phyloP scores from a whole-genome alignment of 1,140 invertebrate genomes.

The Zelostemma sp. region DNA sequence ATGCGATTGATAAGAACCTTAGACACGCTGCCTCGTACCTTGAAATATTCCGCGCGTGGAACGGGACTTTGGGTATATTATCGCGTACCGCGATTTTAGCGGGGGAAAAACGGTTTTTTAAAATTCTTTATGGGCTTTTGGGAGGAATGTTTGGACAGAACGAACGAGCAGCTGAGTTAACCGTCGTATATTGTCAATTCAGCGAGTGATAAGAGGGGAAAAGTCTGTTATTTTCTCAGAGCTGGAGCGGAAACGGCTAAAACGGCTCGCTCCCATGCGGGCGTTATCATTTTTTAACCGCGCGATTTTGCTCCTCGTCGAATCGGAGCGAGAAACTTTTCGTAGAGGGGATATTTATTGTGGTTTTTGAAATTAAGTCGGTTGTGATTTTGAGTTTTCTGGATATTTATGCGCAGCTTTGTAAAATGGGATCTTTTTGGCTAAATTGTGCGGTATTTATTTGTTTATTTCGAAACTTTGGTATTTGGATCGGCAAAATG shows the following conservation, averaged over 20 bases:
- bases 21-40: conserved; percentile 20
- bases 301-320: no score
- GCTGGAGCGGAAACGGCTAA: conserved; percentile 54
- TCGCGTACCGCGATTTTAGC: neutral
- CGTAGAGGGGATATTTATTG: no score
- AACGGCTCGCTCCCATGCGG: conserved; percentile 51
- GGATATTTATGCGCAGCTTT: no score
- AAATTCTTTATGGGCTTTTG: neutral
- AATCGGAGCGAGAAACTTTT: no score
- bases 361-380: no score
- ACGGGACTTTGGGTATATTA: neutral
- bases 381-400: no score
- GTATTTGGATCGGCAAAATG: no score
- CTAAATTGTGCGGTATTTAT: no score
- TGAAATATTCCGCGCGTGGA: neutral
- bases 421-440: no score
- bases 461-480: no score
- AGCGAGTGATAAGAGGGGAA: conserved; percentile 53
- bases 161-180: conserved; percentile 51
- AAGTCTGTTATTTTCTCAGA: conserved; percentile 57
- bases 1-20: conserved; percentile 36
- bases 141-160: neutral
- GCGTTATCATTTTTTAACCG: conserved; percentile 61
- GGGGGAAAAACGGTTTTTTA: neutral
- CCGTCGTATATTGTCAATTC: conserved; percentile 34